phyloP scores from a whole-genome alignment of 2,113 vertebrate species.

The Rhegmatorhina hoffmannsi region DNA sequence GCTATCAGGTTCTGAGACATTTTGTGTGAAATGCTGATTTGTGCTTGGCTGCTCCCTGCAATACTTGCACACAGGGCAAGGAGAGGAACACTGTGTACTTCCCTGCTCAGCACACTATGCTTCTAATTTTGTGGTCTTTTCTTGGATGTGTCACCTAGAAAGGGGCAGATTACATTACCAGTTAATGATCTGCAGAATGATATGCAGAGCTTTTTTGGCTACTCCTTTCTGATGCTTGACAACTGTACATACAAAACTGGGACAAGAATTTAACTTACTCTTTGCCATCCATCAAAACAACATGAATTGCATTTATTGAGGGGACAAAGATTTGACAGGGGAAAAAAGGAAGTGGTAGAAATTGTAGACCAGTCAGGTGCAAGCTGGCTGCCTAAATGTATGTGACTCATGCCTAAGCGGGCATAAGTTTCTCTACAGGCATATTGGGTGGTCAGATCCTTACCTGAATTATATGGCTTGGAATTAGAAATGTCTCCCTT shows the following conservation, averaged over 20 bases:
- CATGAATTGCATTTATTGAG: not conserved
- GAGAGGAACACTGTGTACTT: not conserved
- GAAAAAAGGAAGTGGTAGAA: not conserved
- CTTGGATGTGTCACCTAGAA: slow-evolving; percentile 38
- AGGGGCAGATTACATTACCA: slow-evolving; percentile 15
- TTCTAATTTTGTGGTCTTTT: slow-evolving; percentile 39
- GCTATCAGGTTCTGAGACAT: not conserved
- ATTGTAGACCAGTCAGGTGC: not conserved
- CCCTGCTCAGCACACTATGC: not conserved
- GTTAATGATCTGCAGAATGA: slow-evolving; percentile 51
- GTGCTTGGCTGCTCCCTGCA: slow-evolving; percentile 20
- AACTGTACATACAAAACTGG: not conserved
- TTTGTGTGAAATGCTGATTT: slow-evolving; percentile 23
- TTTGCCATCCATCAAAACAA: slow-evolving; percentile 7
- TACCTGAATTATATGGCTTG: not conserved
- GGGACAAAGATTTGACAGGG: not conserved
- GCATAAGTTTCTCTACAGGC: not conserved
- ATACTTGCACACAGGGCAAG: not conserved
- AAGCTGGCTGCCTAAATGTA: not conserved
- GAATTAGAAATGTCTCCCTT: not conserved
- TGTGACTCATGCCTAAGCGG: not conserved
- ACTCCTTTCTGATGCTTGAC: slow-evolving; percentile 8
- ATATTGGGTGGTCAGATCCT: not conserved
- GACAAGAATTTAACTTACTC: not conserved
- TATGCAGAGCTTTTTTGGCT: not conserved